phyloP scores from a whole-genome alignment of 1,140 invertebrate genomes.

The Cydia fagiglandana region DNA sequence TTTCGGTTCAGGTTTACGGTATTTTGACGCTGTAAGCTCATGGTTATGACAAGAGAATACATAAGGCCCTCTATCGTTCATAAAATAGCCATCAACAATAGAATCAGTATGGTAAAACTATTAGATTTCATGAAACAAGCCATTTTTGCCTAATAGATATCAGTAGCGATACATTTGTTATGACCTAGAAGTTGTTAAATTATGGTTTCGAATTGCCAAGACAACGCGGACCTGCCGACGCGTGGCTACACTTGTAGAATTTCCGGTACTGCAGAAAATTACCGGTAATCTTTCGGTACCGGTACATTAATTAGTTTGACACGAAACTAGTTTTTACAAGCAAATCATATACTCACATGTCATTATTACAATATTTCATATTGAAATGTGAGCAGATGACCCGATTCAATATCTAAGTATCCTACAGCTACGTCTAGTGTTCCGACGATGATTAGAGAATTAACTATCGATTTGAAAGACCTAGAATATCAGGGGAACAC shows the following conservation, averaged over 20 bases:
- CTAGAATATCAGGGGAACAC: neutral
- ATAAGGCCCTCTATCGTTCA: too few species aligned
- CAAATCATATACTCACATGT: neutral
- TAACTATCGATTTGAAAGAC: constrained; percentile 4
- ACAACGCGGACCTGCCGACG: neutral
- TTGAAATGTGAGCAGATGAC: neutral
- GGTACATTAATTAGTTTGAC: neutral
- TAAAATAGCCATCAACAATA: too few species aligned
- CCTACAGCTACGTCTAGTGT: neutral
- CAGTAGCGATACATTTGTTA: neutral
- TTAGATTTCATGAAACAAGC: too few species aligned
- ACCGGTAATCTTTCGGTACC: too few species aligned
- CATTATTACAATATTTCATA: too few species aligned
- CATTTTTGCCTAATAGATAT: neutral
- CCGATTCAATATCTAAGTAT: neutral
- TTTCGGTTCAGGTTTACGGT: too few species aligned
- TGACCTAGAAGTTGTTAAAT: too few species aligned
- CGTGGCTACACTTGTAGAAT: neutral
- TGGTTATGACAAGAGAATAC: too few species aligned
- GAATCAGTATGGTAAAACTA: too few species aligned
- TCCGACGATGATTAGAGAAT: neutral
- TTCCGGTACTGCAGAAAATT: too few species aligned
- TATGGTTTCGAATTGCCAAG: neutral
- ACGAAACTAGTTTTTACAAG: neutral
- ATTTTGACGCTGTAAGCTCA: too few species aligned